These are phyloP conservation scores for Lissonota sp. DNA, from an alignment of 2,888 invertebrate genomes.

Conservation along the genomic window DNA sequence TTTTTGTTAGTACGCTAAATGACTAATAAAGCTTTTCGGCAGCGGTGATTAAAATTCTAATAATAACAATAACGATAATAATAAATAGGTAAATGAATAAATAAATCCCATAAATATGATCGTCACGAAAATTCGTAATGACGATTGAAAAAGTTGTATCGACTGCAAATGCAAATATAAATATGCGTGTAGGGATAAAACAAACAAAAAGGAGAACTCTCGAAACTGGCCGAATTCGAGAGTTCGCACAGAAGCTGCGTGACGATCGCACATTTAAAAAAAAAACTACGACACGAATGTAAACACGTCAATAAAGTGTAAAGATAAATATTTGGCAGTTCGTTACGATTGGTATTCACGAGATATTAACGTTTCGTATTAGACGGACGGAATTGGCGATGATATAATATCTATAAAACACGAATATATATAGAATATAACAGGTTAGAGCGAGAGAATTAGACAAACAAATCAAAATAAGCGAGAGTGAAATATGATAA, in stretches of 20 bases:
- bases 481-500: slow-evolving; percentile 56
- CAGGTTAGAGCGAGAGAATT: slow-evolving; percentile 27
- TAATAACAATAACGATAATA: no score
- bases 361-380: slow-evolving; percentile 38
- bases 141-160: slow-evolving; percentile 25
- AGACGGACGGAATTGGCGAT: slow-evolving; percentile 57
- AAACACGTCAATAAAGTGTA: slow-evolving; percentile 54
- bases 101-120: slow-evolving; percentile 23
- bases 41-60: slow-evolving; percentile 72
- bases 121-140: slow-evolving; percentile 46
- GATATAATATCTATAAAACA: slow-evolving; percentile 28
- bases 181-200: slow-evolving; percentile 59
- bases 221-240: slow-evolving; percentile 39
- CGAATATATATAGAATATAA: slow-evolving; percentile 13
- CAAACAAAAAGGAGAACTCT: slow-evolving; percentile 46
- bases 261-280: slow-evolving; percentile 50
- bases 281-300: slow-evolving; percentile 44
- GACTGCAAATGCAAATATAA: slow-evolving; percentile 32
- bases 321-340: slow-evolving; percentile 34
- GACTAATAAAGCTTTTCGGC: slow-evolving; percentile 77
- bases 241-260: slow-evolving; percentile 55
- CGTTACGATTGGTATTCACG: slow-evolving; percentile 6
- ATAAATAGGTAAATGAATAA: background rate
- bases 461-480: slow-evolving; percentile 40
- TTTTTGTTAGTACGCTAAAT: slow-evolving; percentile 77